Conservation (phyloP, 1,140 invertebrate species). For the Anastrepha ludens region DNA sequence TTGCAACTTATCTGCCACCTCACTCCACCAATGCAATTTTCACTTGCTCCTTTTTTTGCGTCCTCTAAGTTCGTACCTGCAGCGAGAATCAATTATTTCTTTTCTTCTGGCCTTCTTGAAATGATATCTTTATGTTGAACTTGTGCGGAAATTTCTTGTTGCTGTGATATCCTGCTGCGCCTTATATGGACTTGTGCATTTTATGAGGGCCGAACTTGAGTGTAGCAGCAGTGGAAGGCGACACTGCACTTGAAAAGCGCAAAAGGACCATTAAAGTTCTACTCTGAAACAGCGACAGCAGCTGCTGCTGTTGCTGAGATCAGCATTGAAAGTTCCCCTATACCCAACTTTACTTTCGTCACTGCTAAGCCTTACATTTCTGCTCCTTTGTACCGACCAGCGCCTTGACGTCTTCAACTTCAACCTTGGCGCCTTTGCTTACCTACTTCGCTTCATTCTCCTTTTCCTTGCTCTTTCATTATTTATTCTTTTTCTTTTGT, state of each 20-base stretch:
- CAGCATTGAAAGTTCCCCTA: background rate
- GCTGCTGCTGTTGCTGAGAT: background rate
- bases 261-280: background rate
- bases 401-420: background rate
- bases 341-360: too few relatives aligned
- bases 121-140: background rate
- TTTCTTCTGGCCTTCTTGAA: too few relatives aligned
- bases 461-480: background rate
- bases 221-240: background rate
- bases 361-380: too few relatives aligned
- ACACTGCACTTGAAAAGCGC: background rate
- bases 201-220: background rate
- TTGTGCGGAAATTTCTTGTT: conserved; percentile 37
- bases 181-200: conserved; percentile 23
- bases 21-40: too few relatives aligned
- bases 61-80: too few relatives aligned
- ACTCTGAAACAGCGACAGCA: background rate
- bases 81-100: too few relatives aligned
- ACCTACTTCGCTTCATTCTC: background rate
- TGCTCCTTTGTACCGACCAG: background rate
- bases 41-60: too few relatives aligned
- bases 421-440: background rate
- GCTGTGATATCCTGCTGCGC: conserved; percentile 32
- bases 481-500: background rate
- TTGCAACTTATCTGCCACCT: too few relatives aligned